These are phyloP conservation scores for Linnaemya tessellans DNA, from an alignment of 2,888 invertebrate genomes.

Conservation along the genomic window DNA sequence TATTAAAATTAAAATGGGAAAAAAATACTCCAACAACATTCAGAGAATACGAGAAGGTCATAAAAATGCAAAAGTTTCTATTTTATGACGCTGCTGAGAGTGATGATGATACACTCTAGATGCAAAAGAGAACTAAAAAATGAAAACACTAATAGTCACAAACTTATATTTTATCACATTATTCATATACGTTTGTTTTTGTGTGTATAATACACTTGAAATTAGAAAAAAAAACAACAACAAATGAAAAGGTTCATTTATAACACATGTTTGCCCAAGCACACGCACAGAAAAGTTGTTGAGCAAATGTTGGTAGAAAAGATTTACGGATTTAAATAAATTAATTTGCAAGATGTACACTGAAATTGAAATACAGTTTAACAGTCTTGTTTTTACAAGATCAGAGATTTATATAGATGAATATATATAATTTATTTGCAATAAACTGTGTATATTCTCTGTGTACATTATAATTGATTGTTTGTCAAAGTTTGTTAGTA, in stretches of 20 bases:
- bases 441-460: not conserved
- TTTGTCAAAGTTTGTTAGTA: slow-evolving; percentile 41
- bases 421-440: not conserved
- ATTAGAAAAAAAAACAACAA: not conserved
- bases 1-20: slow-evolving; percentile 27
- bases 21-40: slow-evolving; percentile 23
- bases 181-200: slow-evolving; percentile 25
- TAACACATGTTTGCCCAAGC: slow-evolving; percentile 42
- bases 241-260: slow-evolving; percentile 47
- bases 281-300: slow-evolving; percentile 32
- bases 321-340: not conserved
- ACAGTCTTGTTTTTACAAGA: not conserved
- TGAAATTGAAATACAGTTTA: no score
- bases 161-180: slow-evolving; percentile 47
- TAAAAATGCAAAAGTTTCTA: slow-evolving; percentile 57
- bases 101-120: slow-evolving; percentile 56
- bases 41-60: slow-evolving; percentile 58
- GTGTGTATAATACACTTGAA: not conserved
- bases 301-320: no score
- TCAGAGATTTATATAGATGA: not conserved
- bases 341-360: not conserved
- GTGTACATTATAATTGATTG: slow-evolving; percentile 41
- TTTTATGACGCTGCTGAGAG: slow-evolving; percentile 65
- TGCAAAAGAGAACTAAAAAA: slow-evolving; percentile 5
- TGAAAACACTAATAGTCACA: slow-evolving; percentile 1